Percentiles rank a stretch among this genome's conserved stretches.
These are phyloP conservation scores for Lutjanus campechanus DNA, from an alignment of 2,797 vertebrate species.

Conservation along the genomic window DNA sequence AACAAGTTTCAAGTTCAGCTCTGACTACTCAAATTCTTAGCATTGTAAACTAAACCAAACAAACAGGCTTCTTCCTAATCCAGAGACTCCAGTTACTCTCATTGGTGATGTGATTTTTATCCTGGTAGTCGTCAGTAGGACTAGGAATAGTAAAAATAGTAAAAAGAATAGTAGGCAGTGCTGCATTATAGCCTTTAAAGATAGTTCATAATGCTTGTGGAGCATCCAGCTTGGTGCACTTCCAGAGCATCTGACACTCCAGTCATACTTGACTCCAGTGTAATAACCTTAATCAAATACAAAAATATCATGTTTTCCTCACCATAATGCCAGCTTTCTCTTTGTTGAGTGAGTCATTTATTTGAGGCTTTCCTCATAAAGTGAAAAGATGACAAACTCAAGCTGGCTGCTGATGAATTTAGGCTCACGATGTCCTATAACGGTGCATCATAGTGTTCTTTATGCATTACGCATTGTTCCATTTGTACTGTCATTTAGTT, in stretches of 20 bases:
- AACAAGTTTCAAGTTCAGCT: background rate
- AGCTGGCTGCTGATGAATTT: constrained; percentile 10
- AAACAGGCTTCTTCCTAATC: background rate
- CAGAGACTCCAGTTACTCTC: background rate
- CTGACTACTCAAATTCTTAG: too few relatives aligned
- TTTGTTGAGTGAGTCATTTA: constrained; percentile 21
- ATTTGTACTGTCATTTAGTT: too few relatives aligned
- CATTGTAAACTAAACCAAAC: background rate
- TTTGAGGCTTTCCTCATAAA: constrained; percentile 26
- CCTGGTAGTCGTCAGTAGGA: background rate
- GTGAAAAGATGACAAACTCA: constrained; percentile 21
- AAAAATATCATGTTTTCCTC: constrained; percentile 24
- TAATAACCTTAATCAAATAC: constrained; percentile 49
- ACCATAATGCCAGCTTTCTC: background rate
- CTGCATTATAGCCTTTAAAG: background rate
- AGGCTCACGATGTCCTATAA: background rate
- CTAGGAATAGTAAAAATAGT: background rate
- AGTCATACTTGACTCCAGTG: constrained; percentile 14
- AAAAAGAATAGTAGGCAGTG: too few relatives aligned
- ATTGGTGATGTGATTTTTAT: background rate
- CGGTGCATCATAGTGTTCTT: background rate
- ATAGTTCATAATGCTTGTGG: background rate
- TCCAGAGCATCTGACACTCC: constrained; percentile 12
- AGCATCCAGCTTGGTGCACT: constrained; percentile 1
- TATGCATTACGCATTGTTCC: background rate